Evolutionary conservation across 1,140 invertebrate species (phyloP).

Genomic region (Lepidostoma basale): DNA sequence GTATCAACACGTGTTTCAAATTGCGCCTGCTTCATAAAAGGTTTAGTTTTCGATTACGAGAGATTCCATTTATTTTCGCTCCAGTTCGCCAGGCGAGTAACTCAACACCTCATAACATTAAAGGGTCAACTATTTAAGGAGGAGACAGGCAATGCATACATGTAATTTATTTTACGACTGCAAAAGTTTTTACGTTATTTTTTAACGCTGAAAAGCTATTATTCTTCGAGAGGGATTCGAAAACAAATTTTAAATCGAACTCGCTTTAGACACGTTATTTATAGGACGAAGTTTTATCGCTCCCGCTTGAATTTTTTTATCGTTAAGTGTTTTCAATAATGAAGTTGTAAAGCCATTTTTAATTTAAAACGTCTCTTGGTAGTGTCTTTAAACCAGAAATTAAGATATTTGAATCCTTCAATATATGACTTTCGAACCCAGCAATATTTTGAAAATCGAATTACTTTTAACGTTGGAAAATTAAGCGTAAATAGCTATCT

Average conservation of each 20-base stretch:
- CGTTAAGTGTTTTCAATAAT: too few species aligned
- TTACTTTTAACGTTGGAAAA: too few species aligned
- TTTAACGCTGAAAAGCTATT: conserved; percentile 12
- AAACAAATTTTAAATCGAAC: conserved; percentile 17
- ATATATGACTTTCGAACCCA: too few species aligned
- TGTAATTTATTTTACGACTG: conserved; percentile 33
- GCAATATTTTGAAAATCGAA: too few species aligned
- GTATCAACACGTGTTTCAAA: not conserved
- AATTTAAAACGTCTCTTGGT: too few species aligned
- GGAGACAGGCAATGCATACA: conserved; percentile 21
- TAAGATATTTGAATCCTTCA: too few species aligned
- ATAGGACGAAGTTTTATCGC: not conserved
- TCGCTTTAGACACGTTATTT: not conserved
- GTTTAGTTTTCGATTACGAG: conserved; percentile 16
- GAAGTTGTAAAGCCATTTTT: too few species aligned
- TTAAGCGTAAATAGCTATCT: too few species aligned
- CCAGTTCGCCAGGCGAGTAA: conserved; percentile 17
- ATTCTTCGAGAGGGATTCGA: conserved; percentile 3
- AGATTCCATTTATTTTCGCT: conserved; percentile 1
- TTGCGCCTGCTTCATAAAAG: not conserved
- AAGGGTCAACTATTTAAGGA: conserved; percentile 16
- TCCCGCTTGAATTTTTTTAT: not conserved
- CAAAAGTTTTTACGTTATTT: conserved; percentile 7
- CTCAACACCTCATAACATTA: conserved; percentile 33
- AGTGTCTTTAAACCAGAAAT: too few species aligned